A percentile compares a stretch with the other conserved stretches of the same genome.
Evolutionary conservation across 2,888 invertebrate genomes (phyloP).

Genomic region (Chymomyza fuscimana): DNA sequence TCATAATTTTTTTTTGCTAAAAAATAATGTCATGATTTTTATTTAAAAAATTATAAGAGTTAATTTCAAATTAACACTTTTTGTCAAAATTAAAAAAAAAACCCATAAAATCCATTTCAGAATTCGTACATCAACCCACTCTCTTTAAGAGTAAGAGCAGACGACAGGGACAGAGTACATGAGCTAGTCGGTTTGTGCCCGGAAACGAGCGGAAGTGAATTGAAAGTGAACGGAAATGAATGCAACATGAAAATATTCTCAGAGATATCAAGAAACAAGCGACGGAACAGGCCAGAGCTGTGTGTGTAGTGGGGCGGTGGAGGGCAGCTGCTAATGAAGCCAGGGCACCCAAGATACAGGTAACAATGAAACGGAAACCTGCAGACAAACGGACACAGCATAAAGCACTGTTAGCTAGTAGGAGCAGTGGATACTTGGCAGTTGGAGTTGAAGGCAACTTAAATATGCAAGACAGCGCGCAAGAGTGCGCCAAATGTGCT

Average conservation of each 20-base stretch:
- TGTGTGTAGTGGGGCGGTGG: too few species aligned
- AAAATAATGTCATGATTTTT: too few species aligned
- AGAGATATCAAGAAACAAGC: conserved; percentile 29
- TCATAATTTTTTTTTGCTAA: too few species aligned
- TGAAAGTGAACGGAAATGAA: conserved; percentile 60
- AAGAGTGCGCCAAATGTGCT: conserved; percentile 63
- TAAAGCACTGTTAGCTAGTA: background rate
- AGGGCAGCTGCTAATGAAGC: conserved; percentile 25
- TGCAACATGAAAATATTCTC: conserved; percentile 51
- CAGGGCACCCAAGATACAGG: conserved; percentile 26
- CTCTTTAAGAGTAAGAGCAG: background rate
- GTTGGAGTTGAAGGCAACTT: conserved; percentile 37
- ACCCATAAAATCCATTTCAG: background rate
- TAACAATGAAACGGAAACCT: conserved; percentile 54
- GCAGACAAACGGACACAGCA: conserved; percentile 41
- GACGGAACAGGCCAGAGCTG: background rate
- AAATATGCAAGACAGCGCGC: conserved; percentile 67
- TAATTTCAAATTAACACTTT: too few species aligned
- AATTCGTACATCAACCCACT: background rate
- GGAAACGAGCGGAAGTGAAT: conserved; percentile 29
- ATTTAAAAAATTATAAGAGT: too few species aligned
- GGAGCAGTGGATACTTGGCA: background rate
- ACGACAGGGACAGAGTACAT: conserved; percentile 10
- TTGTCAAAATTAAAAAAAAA: too few species aligned
- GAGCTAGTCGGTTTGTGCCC: background rate